Evolutionary conservation across 2,888 invertebrate species (phyloP).

Genomic region (Dinocampus coccinellae): DNA sequence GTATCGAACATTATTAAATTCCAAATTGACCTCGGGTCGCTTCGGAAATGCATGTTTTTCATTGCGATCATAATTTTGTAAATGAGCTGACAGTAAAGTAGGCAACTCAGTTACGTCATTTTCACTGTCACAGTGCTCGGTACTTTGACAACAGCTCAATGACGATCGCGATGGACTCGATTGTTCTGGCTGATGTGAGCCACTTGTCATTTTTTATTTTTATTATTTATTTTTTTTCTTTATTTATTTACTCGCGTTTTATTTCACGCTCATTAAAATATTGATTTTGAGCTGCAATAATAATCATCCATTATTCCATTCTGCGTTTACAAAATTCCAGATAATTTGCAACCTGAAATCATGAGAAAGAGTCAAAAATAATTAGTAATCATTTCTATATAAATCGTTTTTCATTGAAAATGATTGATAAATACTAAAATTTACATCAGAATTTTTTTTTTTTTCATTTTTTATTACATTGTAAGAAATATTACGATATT

Average conservation of each 20-base stretch:
- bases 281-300: too few relatives aligned
- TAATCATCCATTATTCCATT: background rate
- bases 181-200: constrained; percentile 48
- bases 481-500: background rate
- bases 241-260: too few relatives aligned
- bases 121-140: constrained; percentile 57
- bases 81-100: constrained; percentile 49
- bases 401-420: too few relatives aligned
- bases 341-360: background rate
- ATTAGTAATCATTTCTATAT: too few relatives aligned
- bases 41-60: constrained; percentile 71
- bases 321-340: background rate
- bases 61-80: constrained; percentile 58
- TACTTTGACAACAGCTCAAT: constrained; percentile 63
- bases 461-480: background rate
- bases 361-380: background rate
- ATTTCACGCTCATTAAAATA: constrained; percentile 17
- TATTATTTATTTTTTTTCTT: too few relatives aligned
- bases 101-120: constrained; percentile 54
- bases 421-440: too few relatives aligned
- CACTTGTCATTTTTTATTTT: constrained; percentile 49
- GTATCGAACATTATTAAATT: constrained; percentile 79
- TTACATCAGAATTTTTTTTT: background rate
- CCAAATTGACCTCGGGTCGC: constrained; percentile 77
- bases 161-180: constrained; percentile 63